phyloP scores from a whole-genome alignment of 2,113 vertebrate species.

The Carassius gibelio region DNA sequence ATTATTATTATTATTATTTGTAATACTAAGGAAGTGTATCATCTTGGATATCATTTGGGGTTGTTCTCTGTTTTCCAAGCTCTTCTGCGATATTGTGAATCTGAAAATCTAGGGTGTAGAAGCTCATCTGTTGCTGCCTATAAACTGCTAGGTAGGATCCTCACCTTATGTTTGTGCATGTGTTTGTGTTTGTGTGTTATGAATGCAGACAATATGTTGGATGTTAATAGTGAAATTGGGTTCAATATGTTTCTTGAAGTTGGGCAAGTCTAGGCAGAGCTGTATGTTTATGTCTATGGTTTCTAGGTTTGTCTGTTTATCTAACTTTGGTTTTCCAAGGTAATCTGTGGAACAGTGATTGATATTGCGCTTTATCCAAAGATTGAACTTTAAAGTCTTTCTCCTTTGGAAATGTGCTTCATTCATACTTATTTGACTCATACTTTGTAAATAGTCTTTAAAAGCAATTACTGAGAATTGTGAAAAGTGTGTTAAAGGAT shows the following conservation, averaged over 20 bases:
- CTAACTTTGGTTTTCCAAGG: background rate
- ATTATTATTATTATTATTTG: too few relatives aligned
- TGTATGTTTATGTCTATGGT: slow-evolving; percentile 1
- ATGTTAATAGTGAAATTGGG: background rate
- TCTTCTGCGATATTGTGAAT: slow-evolving; percentile 48
- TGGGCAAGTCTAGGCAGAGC: slow-evolving; percentile 8
- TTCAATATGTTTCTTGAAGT: background rate
- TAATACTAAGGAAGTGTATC: too few relatives aligned
- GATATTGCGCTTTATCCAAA: background rate
- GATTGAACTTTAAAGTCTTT: background rate
- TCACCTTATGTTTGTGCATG: slow-evolving; percentile 43
- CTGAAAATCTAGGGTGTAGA: slow-evolving; percentile 56
- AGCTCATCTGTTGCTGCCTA: slow-evolving; percentile 62
- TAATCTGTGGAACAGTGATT: background rate
- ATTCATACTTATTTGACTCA: slow-evolving; percentile 11
- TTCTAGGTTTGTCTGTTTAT: slow-evolving; percentile 17
- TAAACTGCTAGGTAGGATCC: slow-evolving; percentile 51
- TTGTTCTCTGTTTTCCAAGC: background rate
- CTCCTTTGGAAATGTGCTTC: background rate
- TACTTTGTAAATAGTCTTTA: background rate
- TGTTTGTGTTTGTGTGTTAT: background rate
- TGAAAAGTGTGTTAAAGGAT: background rate
- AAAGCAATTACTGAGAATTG: background rate
- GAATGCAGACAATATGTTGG: background rate
- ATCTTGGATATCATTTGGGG: background rate